Base-by-base conservation (phyloP, 64 coral and sea anemone species). In the Montipora capricornis region DNA sequence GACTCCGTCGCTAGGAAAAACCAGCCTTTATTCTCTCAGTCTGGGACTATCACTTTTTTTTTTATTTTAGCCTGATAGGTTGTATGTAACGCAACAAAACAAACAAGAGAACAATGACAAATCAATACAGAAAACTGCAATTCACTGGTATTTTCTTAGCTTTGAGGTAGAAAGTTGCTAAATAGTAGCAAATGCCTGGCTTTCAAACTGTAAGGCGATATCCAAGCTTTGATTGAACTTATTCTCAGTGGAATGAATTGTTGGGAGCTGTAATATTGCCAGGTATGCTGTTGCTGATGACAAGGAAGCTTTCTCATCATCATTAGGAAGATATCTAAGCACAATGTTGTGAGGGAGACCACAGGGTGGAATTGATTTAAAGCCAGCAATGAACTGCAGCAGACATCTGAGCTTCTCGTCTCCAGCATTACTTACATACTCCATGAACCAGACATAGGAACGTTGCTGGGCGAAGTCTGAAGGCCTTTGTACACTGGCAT, bases 261-360 rank as follows among this genome's bases (percentile, higher is more conserved):
- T 91, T 20, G 79, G 90, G 24, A 91, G 77, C 45, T 73, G 73
- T 20, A 83, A 68, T 73, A 91, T 80, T 53, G 37, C 67, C 79
- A 91, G 81, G 22, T 78, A 83, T 68, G 90, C 90, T 57, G 78
- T 49, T 68, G 78, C 49, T 73, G 77, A 81, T 70, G 89, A 77
- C 49, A 91, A 79, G 61, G 77, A n/a, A 8, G 87, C 87, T 77
- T 89, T 89, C 55, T 89, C 88, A 60, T 89, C 88, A 89, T 89
- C 50, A 10, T 89, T 70, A 15, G 57, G 49, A n/a, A 78, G 57
- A 52, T 59, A 89, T 57, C 55, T 89, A 14, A 89, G 6, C 47
- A 52, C 55, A 89, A 89, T 77, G 46, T 89, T 89, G 51, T 77
- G 73, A 51, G 29, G 47, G 52, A 89, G 51, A 75, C 68, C 71